A percentile compares a stretch with the other conserved stretches of the same genome.
These are phyloP conservation scores for Teleogryllus occipitalis DNA, from an alignment of 1,140 invertebrate genomes.

Conservation along the genomic window DNA sequence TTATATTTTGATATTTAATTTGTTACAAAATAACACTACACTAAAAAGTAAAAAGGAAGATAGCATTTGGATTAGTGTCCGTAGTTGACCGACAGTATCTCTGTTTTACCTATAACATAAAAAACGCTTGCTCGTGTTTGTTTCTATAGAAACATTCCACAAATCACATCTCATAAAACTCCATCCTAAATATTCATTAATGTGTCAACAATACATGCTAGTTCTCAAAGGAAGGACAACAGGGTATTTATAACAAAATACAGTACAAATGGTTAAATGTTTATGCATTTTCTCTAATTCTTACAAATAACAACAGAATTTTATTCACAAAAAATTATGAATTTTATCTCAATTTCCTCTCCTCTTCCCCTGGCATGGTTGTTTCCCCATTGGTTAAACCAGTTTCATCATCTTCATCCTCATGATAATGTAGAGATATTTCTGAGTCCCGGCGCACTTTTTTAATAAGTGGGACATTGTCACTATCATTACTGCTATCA, in stretches of 20 bases:
- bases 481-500: constrained; percentile 41
- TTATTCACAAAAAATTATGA: neutral
- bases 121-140: too few relatives aligned
- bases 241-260: neutral
- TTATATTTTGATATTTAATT: too few relatives aligned
- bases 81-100: too few relatives aligned
- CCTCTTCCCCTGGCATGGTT: neutral
- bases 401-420: constrained; percentile 30
- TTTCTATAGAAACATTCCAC: too few relatives aligned
- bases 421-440: constrained; percentile 61
- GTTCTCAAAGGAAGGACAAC: too few relatives aligned
- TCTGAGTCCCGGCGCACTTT: constrained; percentile 59
- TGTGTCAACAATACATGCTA: too few relatives aligned
- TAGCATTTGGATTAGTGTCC: too few relatives aligned
- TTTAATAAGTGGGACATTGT: constrained; percentile 38
- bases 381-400: constrained; percentile 11
- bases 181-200: too few relatives aligned
- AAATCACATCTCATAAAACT: too few relatives aligned
- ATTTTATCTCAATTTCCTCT: neutral
- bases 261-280: neutral
- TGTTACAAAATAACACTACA: too few relatives aligned
- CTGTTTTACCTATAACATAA: too few relatives aligned
- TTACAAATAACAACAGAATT: constrained; percentile 4
- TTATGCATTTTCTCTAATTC: neutral
- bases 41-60: too few relatives aligned